Percentiles rank a stretch among this genome's conserved stretches.
Evolutionary conservation across 2,797 vertebrate genomes (phyloP).

Genomic region (Sebastes vulpes): DNA sequence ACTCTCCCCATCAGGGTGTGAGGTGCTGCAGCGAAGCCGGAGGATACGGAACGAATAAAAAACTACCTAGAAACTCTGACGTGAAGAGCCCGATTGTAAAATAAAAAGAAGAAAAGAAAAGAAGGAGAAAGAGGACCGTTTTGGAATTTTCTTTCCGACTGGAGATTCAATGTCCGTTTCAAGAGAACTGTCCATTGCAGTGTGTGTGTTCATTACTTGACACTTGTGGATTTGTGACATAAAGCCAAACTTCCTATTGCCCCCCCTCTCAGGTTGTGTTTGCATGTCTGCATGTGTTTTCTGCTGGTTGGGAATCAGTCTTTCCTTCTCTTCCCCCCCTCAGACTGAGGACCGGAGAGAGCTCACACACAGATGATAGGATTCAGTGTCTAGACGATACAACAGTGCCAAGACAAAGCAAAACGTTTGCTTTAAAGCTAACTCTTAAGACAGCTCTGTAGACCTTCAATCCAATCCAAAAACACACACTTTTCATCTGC

Average conservation of each 20-base stretch:
- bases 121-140: constrained; percentile 37
- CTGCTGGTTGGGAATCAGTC: constrained; percentile 74
- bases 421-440: constrained; percentile 36
- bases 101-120: constrained; percentile 54
- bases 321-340: constrained; percentile 36
- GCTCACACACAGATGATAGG: constrained; percentile 32
- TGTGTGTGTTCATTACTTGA: constrained; percentile 78
- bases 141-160: constrained; percentile 42
- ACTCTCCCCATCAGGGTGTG: constrained; percentile 97
- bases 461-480: constrained; percentile 32
- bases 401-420: constrained; percentile 78
- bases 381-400: constrained; percentile 41
- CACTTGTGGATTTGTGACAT: constrained; percentile 83
- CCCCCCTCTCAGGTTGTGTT: constrained; percentile 87
- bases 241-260: constrained; percentile 80
- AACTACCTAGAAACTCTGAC: constrained; percentile 75
- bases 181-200: constrained; percentile 71
- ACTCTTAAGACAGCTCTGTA: constrained; percentile 43
- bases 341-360: constrained; percentile 28
- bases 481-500: constrained; percentile 63
- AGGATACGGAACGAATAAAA: constrained; percentile 20
- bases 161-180: constrained; percentile 57
- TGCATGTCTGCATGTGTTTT: constrained; percentile 90
- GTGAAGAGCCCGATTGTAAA: constrained; percentile 68
- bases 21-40: constrained; percentile 49